phyloP scores from a whole-genome alignment of 1,140 invertebrate genomes.

The Procambarus virginalis region DNA sequence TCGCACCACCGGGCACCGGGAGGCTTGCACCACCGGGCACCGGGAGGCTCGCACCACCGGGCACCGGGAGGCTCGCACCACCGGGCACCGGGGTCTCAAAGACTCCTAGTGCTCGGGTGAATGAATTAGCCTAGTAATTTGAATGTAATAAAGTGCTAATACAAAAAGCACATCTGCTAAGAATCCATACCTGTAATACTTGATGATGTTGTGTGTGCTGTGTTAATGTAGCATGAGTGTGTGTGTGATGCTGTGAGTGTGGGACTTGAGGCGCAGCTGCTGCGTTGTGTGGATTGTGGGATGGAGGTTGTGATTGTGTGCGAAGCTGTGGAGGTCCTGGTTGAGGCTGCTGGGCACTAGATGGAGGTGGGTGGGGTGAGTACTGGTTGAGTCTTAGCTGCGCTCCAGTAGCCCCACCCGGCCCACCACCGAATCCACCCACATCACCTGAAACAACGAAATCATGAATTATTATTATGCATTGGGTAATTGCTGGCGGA shows the following conservation, averaged over 20 bases:
- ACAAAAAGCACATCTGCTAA: too few relatives aligned
- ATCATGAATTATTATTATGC: too few relatives aligned
- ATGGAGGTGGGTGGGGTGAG: conserved; percentile 30
- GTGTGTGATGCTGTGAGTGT: conserved; percentile 46
- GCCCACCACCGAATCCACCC: conserved; percentile 42
- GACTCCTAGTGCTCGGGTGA: too few relatives aligned
- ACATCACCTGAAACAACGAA: conserved; percentile 33
- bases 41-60: too few relatives aligned
- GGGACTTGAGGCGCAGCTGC: conserved; percentile 33
- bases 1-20: too few relatives aligned
- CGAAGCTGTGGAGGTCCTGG: conserved; percentile 46
- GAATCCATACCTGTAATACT: conserved; percentile 48
- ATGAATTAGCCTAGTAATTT: too few relatives aligned
- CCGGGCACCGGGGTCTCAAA: too few relatives aligned
- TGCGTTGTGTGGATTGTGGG: conserved; percentile 39
- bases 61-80: too few relatives aligned
- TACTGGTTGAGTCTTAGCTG: conserved; percentile 44
- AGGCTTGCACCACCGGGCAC: too few relatives aligned
- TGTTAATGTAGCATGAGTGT: conserved; percentile 52
- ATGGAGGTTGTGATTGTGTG: conserved; percentile 29
- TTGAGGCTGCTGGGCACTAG: conserved; percentile 43
- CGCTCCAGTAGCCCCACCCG: conserved; percentile 44
- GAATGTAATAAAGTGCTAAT: too few relatives aligned
- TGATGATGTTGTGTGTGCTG: conserved; percentile 49
- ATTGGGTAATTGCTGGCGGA: too few relatives aligned